phyloP scores from a whole-genome alignment of 2,797 vertebrate species.

The Dryobates pubescens region DNA sequence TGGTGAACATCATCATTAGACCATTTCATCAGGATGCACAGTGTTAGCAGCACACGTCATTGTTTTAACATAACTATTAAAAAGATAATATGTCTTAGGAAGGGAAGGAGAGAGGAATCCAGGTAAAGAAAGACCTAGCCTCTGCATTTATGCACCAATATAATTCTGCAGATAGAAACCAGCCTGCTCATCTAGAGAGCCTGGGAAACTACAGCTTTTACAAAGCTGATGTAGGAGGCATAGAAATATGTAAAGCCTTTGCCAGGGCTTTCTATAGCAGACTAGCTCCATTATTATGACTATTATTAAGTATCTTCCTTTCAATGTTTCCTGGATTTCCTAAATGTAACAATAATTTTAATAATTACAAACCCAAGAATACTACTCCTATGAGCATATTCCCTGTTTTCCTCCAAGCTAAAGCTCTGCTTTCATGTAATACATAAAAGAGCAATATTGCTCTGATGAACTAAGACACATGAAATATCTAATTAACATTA shows the following conservation, averaged over 20 bases:
- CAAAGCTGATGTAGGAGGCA: not conserved
- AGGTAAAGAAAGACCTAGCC: not conserved
- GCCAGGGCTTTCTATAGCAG: constrained; percentile 19
- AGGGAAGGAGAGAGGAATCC: not conserved
- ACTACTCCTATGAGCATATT: constrained; percentile 54
- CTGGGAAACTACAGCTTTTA: constrained; percentile 20
- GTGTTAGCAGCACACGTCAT: not conserved
- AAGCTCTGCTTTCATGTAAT: constrained; percentile 77
- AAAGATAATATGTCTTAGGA: not conserved
- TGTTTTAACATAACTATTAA: not conserved
- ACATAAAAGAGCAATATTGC: constrained; percentile 80
- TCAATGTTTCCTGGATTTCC: constrained; percentile 67
- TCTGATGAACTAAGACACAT: constrained; percentile 79
- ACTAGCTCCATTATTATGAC: constrained; percentile 32
- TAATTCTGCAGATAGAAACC: not conserved
- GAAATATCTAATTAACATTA: constrained; percentile 81
- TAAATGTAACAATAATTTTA: constrained; percentile 76
- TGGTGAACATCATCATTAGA: constrained; percentile 47
- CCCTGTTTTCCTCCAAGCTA: constrained; percentile 78
- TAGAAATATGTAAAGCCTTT: constrained; percentile 8
- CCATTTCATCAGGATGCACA: not conserved
- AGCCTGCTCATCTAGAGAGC: not conserved
- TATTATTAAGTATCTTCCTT: constrained; percentile 45
- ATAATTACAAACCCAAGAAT: constrained; percentile 72
- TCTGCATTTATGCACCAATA: not conserved